Evolutionary conservation across 1,140 invertebrate genomes (phyloP), one percentile per base, ranked within the genome.

Genomic region (Drosophila subobscura): DNA sequence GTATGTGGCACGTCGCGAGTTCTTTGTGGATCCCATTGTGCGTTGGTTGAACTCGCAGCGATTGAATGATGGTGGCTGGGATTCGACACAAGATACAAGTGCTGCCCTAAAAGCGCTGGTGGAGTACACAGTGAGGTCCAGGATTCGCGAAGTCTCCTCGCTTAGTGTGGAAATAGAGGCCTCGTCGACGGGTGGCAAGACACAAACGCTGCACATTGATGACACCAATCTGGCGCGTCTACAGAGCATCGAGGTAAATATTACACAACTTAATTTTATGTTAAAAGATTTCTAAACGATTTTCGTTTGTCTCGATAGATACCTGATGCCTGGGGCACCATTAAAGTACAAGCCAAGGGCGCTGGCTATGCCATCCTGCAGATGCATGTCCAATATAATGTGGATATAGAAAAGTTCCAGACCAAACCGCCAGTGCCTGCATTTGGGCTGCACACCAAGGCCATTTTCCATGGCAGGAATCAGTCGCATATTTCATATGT

Each of bases 351-450:
- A 83, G 97, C 96, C 0, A 95, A 96, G 90, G 98, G 98, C 61
- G 96, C 96, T 14, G 98, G 98, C 20, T 96, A 96, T 91, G 97
- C 97, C 2, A 96, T 98, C 74, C 92, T 98, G 42, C 97, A 99
- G 93, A 95, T 99, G 94, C 95, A 96, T 47, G 97, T 98, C n/a
- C 96, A 97, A 85, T 98, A 98, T 91, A 98, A 98, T 92, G 97
- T 99, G 25, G 97, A 99, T 91, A 95, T 96, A 72, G 91, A 93
- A n/a, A 94, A 94, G 85, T 97, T 97, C 92, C 95, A 98, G 91
- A 98, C 96, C 2, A 92, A 94, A 66, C 97, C 97, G 16, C 97
- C 97, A 4, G 93, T 96, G 33, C 92, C 92, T 44, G 93, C 97
- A 4, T 98, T 98, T 91, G 93, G 95, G 57, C 92, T 97, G 52